Percentiles rank a stretch among this genome's conserved stretches.
Evolutionary conservation across 2,888 invertebrate species (phyloP).

Genomic region (Lycophotia porphyrea): DNA sequence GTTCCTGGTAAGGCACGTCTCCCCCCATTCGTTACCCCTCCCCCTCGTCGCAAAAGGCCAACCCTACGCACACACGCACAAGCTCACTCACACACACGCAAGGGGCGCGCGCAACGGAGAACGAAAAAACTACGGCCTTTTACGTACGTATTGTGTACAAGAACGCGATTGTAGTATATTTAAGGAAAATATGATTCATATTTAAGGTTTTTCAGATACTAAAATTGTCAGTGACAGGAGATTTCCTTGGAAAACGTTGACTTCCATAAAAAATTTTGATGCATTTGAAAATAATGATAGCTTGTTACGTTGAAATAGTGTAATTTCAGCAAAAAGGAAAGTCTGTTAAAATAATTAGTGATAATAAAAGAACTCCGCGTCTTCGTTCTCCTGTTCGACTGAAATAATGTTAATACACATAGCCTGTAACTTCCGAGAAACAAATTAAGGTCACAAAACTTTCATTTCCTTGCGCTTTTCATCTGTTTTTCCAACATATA

Average conservation of each 20-base stretch:
- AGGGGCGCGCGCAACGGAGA: constrained; percentile 88
- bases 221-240: neutral
- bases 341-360: neutral
- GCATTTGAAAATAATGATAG: neutral
- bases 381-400: neutral
- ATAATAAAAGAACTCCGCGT: neutral
- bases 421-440: constrained; percentile 9
- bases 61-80: constrained; percentile 77
- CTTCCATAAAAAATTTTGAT: neutral
- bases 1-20: constrained; percentile 80
- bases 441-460: constrained; percentile 41
- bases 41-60: constrained; percentile 81
- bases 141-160: constrained; percentile 89
- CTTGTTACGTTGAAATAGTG: neutral
- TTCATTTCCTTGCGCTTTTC: constrained; percentile 41
- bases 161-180: constrained; percentile 81
- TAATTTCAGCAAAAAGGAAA: constrained; percentile 6
- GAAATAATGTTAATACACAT: constrained; percentile 20
- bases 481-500: constrained; percentile 67
- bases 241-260: neutral
- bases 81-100: constrained; percentile 72
- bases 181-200: constrained; percentile 55
- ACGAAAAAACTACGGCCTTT: constrained; percentile 89
- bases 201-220: constrained; percentile 14
- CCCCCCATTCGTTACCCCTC: constrained; percentile 72